These are phyloP conservation scores for Acrocephalus kingi DNA, from an alignment of 2,113 vertebrate genomes.

Conservation along the genomic window DNA sequence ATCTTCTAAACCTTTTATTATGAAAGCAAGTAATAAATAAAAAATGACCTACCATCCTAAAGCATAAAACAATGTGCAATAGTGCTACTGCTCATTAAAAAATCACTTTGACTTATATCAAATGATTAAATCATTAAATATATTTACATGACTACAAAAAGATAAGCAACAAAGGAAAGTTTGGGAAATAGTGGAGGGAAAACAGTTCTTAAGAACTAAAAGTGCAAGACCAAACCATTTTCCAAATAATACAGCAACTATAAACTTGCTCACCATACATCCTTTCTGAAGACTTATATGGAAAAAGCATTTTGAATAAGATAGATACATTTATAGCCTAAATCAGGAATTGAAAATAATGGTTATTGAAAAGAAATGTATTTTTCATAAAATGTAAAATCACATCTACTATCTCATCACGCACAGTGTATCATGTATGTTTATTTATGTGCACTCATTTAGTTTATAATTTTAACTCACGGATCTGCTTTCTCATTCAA, in stretches of 20 bases:
- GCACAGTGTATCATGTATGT: too few relatives aligned
- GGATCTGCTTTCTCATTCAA: not conserved
- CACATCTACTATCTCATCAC: not conserved
- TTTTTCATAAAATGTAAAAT: not conserved
- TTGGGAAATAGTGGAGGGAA: not conserved
- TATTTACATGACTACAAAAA: not conserved
- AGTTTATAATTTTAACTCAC: not conserved
- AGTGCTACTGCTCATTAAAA: not conserved
- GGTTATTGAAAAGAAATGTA: not conserved
- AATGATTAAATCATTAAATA: not conserved
- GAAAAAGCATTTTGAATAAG: not conserved
- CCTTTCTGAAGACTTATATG: not conserved
- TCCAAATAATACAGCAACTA: not conserved
- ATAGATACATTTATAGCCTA: not conserved
- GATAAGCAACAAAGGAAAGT: not conserved
- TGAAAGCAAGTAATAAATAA: slow-evolving; percentile 39
- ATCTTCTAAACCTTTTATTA: not conserved
- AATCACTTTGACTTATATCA: not conserved
- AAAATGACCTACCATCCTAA: not conserved
- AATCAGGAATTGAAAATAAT: not conserved
- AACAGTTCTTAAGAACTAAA: not conserved
- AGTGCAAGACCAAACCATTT: not conserved
- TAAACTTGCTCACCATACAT: not conserved
- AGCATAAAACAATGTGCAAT: not conserved
- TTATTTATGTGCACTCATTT: not conserved